phyloP scores from a whole-genome alignment of 2,113 vertebrate genomes.

The Calyptommatus sinebrachiatus region DNA sequence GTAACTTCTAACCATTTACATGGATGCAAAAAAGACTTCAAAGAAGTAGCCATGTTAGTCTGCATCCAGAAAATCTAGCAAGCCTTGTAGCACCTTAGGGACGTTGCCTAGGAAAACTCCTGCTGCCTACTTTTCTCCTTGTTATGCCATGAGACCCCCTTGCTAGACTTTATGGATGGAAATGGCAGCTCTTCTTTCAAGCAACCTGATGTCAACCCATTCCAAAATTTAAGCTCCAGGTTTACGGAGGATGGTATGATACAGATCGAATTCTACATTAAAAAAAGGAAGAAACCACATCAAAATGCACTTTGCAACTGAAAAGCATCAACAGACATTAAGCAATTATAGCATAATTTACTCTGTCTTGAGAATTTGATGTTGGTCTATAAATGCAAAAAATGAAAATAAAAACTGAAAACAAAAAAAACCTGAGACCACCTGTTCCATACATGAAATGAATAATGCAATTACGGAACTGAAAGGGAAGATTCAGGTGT shows the following conservation, averaged over 20 bases:
- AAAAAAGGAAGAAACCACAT: background rate
- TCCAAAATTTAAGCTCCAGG: background rate
- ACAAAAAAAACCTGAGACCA: background rate
- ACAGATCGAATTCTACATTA: background rate
- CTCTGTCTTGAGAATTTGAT: background rate
- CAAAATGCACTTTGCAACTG: background rate
- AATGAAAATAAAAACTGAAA: background rate
- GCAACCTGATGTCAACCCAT: background rate
- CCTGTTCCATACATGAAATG: conserved; percentile 1
- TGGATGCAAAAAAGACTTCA: too few species aligned
- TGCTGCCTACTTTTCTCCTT: too few species aligned
- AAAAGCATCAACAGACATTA: background rate
- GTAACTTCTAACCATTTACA: background rate
- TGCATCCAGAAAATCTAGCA: too few species aligned
- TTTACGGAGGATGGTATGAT: background rate
- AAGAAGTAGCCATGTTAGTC: too few species aligned
- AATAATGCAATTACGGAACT: background rate
- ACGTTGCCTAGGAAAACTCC: too few species aligned
- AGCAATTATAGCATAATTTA: background rate
- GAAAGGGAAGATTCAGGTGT: background rate
- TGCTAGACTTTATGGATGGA: too few species aligned
- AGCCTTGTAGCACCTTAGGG: too few species aligned
- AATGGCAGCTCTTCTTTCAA: background rate
- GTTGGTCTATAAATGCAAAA: background rate
- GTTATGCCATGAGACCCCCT: too few species aligned